Base-by-base conservation (phyloP, 1,140 invertebrate genomes). In the Riptortus pedestris region DNA sequence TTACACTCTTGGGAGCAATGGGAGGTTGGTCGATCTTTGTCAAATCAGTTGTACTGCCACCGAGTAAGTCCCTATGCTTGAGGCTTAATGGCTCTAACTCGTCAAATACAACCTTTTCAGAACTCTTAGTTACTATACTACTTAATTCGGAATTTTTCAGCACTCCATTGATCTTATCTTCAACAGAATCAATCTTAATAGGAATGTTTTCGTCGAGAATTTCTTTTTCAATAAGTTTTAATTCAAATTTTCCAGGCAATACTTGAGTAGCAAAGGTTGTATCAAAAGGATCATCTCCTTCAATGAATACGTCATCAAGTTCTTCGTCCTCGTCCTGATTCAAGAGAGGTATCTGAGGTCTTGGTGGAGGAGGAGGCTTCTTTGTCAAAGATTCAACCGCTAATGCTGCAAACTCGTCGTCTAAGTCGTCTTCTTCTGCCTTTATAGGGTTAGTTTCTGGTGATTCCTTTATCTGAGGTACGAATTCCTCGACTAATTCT, bases 191-290 rank as follows among this genome's bases (percentile, higher is more conserved):
- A 29, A 58, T 11, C 2, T 2, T 3, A 28, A 58, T 65, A 0
- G 61, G 62, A 16, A 66, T 73, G 45, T 71, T 69, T 70, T 79
- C 71, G 72, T 87, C 83, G 27, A 72, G 61, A 24, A 83, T 74
- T 68, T 83, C 81, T 66, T 79, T 81, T 77, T 83, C 80, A 71
- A 83, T 82, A 72, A 80, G 74, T 66, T 80, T 83, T 24, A 81
- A 71, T 73, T 85, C 82, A 27, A 77, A 75, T 73, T 84, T 83
- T 33, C 83, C 83, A 9, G 85, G 85, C 52, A 89, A 73, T 45
- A 91, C 80, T 69, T 85, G 85, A 43, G 88, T 85, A 0, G 85
- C 88, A 76, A 90, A 89, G 52, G 85, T 83, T 11, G 90, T 92
- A 71, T 93, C 90, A 71, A 93, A 93, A 0, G 89, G 90, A 81